Percentiles rank a stretch among this genome's conserved stretches.
Conservation (phyloP, 2,113 vertebrate genomes). For the Erinaceus europaeus region DNA sequence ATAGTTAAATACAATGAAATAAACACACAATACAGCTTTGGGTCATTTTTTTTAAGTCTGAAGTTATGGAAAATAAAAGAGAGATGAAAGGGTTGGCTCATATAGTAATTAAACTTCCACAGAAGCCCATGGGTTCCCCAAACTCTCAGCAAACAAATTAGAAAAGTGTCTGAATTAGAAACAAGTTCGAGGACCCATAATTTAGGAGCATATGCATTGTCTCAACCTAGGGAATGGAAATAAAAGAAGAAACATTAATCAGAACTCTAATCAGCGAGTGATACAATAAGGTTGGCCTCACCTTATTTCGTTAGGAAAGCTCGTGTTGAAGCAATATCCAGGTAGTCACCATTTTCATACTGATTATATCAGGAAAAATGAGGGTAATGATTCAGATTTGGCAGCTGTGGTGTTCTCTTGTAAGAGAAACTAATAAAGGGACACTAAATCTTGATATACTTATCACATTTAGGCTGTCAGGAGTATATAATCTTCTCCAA, state of each 20-base stretch:
- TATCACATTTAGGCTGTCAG: conserved; percentile 81
- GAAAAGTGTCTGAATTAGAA: conserved; percentile 65
- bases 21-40: background rate
- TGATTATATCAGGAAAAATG: conserved; percentile 84
- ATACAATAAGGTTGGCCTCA: conserved; percentile 79
- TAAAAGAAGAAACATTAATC: conserved; percentile 82
- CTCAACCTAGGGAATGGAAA: conserved; percentile 79
- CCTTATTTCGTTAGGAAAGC: conserved; percentile 77
- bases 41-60: conserved; percentile 10
- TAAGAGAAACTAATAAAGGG: conserved; percentile 82
- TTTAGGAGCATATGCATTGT: conserved; percentile 71
- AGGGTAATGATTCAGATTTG: conserved; percentile 84
- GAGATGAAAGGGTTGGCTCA: conserved; percentile 22
- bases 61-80: conserved; percentile 45
- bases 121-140: conserved; percentile 10
- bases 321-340: conserved; percentile 80
- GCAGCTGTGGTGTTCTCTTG: conserved; percentile 76
- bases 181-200: conserved; percentile 54
- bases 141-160: conserved; percentile 49
- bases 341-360: conserved; percentile 79
- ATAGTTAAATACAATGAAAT: conserved; percentile 38
- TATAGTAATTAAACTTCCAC: conserved; percentile 52
- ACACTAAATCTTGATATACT: conserved; percentile 86
- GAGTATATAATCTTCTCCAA: conserved; percentile 76
- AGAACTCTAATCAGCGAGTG: conserved; percentile 81